Percentiles rank a stretch among this genome's conserved stretches.
These are phyloP conservation scores for Drosophila pandora DNA, from an alignment of 1,140 invertebrate genomes.

Conservation along the genomic window DNA sequence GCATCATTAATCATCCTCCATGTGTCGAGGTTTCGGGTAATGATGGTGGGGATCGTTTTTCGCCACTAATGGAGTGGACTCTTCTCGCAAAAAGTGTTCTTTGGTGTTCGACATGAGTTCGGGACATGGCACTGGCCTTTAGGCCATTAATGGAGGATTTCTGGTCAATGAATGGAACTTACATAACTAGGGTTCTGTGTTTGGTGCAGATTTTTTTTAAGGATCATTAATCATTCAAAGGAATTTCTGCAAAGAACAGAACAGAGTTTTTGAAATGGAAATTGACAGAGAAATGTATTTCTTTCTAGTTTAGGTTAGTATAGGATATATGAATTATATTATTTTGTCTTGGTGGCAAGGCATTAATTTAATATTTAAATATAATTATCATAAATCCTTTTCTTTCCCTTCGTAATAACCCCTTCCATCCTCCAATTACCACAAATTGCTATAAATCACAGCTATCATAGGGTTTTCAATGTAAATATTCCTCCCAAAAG, in stretches of 20 bases:
- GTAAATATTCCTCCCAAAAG: conserved; percentile 51
- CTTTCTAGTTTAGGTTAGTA: background rate
- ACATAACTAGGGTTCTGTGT: conserved; percentile 16
- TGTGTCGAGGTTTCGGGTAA: conserved; percentile 31
- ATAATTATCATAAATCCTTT: background rate
- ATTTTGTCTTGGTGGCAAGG: background rate
- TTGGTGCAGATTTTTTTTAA: conserved; percentile 31
- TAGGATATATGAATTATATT: background rate
- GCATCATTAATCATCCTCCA: conserved; percentile 69
- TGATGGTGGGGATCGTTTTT: conserved; percentile 68
- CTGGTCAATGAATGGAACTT: conserved; percentile 63
- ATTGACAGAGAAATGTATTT: background rate
- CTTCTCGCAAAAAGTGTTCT: conserved; percentile 47
- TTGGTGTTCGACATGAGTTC: conserved; percentile 35
- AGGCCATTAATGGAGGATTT: conserved; percentile 19
- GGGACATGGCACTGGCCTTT: conserved; percentile 14
- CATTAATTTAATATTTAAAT: background rate
- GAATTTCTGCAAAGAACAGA: background rate
- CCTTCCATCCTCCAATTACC: conserved; percentile 17
- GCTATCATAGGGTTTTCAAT: conserved; percentile 8
- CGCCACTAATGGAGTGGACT: conserved; percentile 65
- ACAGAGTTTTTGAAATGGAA: background rate
- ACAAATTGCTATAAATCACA: conserved; percentile 22
- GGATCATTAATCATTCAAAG: conserved; percentile 61
- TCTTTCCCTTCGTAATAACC: background rate